These are phyloP conservation scores for Corvus cornix DNA, from an alignment of 2,113 vertebrate genomes.

Conservation along the genomic window DNA sequence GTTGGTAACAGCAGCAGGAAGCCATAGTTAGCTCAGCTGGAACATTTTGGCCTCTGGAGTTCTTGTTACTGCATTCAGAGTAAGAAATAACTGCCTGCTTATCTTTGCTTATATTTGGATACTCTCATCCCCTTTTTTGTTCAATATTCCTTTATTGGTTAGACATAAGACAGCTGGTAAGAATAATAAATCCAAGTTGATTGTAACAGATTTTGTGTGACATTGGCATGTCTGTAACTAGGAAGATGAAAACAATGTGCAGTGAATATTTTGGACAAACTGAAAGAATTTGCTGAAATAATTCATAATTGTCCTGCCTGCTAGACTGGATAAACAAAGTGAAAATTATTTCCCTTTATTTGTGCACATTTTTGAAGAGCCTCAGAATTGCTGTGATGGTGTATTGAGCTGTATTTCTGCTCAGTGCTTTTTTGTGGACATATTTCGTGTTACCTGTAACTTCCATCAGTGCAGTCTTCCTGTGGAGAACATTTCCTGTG, in stretches of 20 bases:
- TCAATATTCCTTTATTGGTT: neutral
- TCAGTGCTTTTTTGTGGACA: neutral
- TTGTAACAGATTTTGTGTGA: conserved; percentile 10
- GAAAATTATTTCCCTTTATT: neutral
- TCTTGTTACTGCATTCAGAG: neutral
- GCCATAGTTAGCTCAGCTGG: conserved; percentile 31
- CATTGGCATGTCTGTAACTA: neutral
- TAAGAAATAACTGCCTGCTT: conserved; percentile 25
- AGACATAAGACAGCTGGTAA: conserved; percentile 2
- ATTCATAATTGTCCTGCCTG: neutral
- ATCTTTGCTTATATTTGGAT: neutral
- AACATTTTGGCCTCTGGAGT: conserved; percentile 7
- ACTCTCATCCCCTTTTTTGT: neutral
- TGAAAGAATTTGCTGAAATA: conserved; percentile 40
- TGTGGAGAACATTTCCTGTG: neutral
- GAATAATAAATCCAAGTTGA: conserved; percentile 5
- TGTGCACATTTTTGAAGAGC: neutral
- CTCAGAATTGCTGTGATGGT: neutral
- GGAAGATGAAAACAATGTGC: conserved; percentile 44
- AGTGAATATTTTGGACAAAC: conserved; percentile 48
- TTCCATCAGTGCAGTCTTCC: neutral
- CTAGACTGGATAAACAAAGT: neutral
- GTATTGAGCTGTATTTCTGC: neutral
- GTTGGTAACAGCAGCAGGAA: conserved; percentile 44
- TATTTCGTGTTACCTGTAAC: neutral